Conservation (phyloP, 2,888 invertebrate genomes). For the Andrena haemorrhoa region DNA sequence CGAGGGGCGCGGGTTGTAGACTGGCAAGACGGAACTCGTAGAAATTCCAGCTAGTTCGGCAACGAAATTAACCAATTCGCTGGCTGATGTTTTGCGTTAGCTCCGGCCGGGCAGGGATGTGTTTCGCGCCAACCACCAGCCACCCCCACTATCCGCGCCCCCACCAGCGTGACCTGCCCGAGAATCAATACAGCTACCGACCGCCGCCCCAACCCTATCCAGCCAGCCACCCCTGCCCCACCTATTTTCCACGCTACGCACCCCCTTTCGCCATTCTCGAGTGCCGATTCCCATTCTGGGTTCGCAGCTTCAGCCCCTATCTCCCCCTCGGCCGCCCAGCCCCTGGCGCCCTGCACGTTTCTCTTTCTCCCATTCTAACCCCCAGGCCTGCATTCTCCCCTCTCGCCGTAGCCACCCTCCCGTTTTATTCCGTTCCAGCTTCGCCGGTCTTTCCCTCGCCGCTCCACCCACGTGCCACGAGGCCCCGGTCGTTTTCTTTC, state of each 20-base stretch:
- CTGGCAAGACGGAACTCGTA: slow-evolving; percentile 32
- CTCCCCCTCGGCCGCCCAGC: slow-evolving; percentile 40
- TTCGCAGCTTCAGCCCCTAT: slow-evolving; percentile 48
- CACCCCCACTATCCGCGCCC: slow-evolving; percentile 61
- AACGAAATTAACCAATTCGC: slow-evolving; percentile 70
- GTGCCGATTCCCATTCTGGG: slow-evolving; percentile 75
- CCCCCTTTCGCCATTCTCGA: slow-evolving; percentile 72
- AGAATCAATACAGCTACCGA: slow-evolving; percentile 84
- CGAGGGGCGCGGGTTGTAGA: neutral
- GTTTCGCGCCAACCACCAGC: slow-evolving; percentile 72
- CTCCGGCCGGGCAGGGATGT: slow-evolving; percentile 66
- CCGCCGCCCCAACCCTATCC: slow-evolving; percentile 79
- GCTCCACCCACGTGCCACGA: slow-evolving; percentile 58
- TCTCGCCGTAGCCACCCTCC: slow-evolving; percentile 54
- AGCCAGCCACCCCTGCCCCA: slow-evolving; percentile 61
- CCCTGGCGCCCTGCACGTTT: slow-evolving; percentile 55
- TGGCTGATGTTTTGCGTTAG: slow-evolving; percentile 70
- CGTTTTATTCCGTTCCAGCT: slow-evolving; percentile 41
- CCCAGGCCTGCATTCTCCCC: slow-evolving; percentile 60
- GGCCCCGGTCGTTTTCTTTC: slow-evolving; percentile 53
- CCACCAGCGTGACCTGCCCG: slow-evolving; percentile 78
- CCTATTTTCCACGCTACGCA: slow-evolving; percentile 71
- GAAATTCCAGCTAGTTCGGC: slow-evolving; percentile 62
- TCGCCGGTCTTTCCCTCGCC: neutral
- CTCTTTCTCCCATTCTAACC: slow-evolving; percentile 65